phyloP scores from a whole-genome alignment of 2,113 vertebrate genomes.

The Anguilla rostrata region DNA sequence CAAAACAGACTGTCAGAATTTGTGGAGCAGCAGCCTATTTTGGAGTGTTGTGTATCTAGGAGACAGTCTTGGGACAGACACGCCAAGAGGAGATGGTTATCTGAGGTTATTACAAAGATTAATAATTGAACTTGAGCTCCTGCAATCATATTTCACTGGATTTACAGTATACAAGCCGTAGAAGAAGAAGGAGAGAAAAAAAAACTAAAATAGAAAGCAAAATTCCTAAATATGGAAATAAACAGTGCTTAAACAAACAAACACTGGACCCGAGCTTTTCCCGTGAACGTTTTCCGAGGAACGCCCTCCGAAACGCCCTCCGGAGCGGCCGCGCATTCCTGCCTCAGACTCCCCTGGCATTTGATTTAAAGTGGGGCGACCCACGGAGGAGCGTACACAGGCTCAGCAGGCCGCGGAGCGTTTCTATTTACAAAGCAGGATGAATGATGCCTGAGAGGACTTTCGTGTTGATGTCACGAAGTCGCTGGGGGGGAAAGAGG shows the following conservation, averaged over 20 bases:
- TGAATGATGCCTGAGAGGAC: not conserved
- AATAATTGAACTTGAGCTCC: not conserved
- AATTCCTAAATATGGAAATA: constrained; percentile 5
- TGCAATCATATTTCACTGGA: not conserved
- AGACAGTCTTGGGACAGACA: not conserved
- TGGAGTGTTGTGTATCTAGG: constrained; percentile 5
- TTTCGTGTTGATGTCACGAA: not conserved
- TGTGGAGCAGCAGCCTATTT: not conserved
- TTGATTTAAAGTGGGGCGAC: constrained; percentile 4
- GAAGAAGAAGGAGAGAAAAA: not conserved
- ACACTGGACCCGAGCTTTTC: not conserved
- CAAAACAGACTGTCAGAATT: not conserved
- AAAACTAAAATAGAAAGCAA: not conserved
- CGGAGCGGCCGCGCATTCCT: not conserved
- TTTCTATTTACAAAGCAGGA: constrained; percentile 10
- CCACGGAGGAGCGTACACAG: not conserved
- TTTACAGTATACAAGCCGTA: not conserved
- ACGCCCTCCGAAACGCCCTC: not conserved
- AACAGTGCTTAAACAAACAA: not conserved
- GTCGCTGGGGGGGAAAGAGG: not conserved
- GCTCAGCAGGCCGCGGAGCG: not conserved
- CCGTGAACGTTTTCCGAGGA: not conserved
- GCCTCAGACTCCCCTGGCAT: not conserved
- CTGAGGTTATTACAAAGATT: not conserved
- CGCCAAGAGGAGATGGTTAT: not conserved